Percentiles rank a stretch among this genome's conserved stretches.
Evolutionary conservation across 2,113 vertebrate species (phyloP).

Genomic region (Equus quagga): DNA sequence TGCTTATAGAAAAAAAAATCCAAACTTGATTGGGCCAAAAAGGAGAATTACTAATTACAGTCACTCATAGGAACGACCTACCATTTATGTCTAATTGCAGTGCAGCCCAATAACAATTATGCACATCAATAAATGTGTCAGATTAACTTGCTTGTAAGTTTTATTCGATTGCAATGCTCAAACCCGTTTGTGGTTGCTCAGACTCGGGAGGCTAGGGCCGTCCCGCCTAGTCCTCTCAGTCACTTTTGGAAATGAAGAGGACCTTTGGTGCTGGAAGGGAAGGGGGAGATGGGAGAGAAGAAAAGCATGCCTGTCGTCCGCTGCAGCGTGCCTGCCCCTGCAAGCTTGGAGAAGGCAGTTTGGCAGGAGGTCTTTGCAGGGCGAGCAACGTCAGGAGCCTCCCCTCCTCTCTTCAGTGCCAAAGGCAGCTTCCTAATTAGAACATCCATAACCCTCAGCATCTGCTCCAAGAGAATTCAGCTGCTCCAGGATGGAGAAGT

Average conservation of each 20-base stretch:
- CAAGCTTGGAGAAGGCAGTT: neutral
- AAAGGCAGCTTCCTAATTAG: conserved; percentile 94
- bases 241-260: neutral
- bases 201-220: neutral
- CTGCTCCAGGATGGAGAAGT: conserved; percentile 89
- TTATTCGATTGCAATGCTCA: conserved; percentile 69
- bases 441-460: conserved; percentile 96
- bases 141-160: conserved; percentile 75
- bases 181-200: neutral
- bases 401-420: conserved; percentile 86
- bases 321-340: neutral
- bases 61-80: conserved; percentile 74
- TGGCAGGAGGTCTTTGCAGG: conserved; percentile 72
- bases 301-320: neutral
- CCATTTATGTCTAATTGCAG: conserved; percentile 81
- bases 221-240: neutral
- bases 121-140: conserved; percentile 80
- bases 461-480: conserved; percentile 94
- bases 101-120: conserved; percentile 80
- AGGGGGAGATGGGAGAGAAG: neutral
- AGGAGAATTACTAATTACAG: conserved; percentile 77
- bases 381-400: conserved; percentile 81
- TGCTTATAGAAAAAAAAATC: neutral
- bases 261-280: neutral
- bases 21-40: conserved; percentile 73